Evolutionary conservation across 2,888 invertebrate genomes (phyloP).

Genomic region (Merodon equestris): DNA sequence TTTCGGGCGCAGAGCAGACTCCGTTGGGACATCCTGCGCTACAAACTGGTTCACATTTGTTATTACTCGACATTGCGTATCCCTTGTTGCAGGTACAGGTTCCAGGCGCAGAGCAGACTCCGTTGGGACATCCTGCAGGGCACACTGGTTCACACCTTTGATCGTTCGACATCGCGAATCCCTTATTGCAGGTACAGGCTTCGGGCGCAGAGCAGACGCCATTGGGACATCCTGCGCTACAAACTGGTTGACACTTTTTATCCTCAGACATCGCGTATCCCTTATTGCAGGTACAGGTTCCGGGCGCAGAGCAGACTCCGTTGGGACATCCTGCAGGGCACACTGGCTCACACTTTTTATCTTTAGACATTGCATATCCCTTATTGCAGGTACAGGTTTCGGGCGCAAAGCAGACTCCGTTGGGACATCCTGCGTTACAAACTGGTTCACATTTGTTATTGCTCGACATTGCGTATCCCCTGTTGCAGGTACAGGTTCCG

Average conservation of each 20-base stretch:
- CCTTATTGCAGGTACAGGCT: background rate
- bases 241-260: background rate
- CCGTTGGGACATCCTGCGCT: background rate
- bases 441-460: background rate
- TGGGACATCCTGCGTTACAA: background rate
- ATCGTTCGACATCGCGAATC: conserved; percentile 71
- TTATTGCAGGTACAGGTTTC: background rate
- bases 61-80: background rate
- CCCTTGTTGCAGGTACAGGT: conserved; percentile 2
- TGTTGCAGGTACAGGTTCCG: background rate
- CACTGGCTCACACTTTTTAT: background rate
- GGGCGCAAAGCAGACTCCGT: conserved; percentile 6
- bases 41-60: background rate
- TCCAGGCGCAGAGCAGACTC: background rate
- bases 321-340: background rate
- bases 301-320: background rate
- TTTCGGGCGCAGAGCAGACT: background rate
- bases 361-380: background rate
- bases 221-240: background rate
- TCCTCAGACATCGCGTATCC: background rate
- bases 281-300: background rate
- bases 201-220: background rate
- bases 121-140: background rate
- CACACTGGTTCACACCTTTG: conserved; percentile 47
- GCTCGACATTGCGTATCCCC: background rate